Conservation (phyloP, 2,797 vertebrate species). For the Erethizon dorsatum region DNA sequence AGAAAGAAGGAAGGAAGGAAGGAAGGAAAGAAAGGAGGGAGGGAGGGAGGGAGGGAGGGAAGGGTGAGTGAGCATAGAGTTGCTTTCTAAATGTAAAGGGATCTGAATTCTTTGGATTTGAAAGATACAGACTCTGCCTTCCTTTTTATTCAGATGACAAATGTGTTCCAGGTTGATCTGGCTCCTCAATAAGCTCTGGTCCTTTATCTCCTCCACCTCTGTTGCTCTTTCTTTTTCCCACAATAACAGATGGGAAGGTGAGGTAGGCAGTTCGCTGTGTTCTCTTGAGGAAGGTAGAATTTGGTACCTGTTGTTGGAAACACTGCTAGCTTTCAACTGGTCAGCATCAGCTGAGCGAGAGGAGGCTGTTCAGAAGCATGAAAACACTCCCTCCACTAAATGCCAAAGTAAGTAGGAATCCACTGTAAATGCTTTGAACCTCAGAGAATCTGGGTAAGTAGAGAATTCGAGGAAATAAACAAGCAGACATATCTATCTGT, state of each 20-base stretch:
- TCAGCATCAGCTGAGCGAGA: neutral
- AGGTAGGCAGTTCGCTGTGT: neutral
- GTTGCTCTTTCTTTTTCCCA: neutral
- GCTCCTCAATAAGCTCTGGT: neutral
- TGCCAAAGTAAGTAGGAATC: neutral
- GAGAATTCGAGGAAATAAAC: neutral
- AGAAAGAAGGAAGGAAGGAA: neutral
- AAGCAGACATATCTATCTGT: neutral
- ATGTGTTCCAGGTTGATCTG: neutral
- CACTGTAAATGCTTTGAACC: neutral
- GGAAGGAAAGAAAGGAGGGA: too few species aligned
- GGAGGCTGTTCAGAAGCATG: neutral
- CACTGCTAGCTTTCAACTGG: neutral
- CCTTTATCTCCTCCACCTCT: neutral
- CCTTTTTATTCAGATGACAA: neutral
- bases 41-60: neutral
- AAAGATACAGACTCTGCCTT: neutral
- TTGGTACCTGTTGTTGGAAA: neutral
- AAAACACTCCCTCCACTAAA: neutral
- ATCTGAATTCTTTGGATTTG: neutral
- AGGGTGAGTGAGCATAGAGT: neutral
- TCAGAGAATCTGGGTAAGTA: conserved; percentile 2
- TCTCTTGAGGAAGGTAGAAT: neutral
- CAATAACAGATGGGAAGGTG: neutral
- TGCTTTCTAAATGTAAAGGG: neutral